phyloP scores from a whole-genome alignment of 2,113 vertebrate genomes.

The Pteropus alecto region DNA sequence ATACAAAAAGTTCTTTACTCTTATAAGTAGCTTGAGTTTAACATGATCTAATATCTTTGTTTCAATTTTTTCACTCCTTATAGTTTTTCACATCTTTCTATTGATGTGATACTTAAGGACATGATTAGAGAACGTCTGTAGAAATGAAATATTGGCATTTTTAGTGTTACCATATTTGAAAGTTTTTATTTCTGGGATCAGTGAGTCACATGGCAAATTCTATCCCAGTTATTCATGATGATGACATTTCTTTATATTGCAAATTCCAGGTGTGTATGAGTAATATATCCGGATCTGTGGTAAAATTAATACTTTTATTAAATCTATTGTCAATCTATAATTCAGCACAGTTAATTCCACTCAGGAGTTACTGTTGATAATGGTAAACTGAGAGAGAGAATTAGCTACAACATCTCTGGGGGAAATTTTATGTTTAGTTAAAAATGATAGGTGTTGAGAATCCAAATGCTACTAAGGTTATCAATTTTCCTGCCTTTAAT shows the following conservation, averaged over 20 bases:
- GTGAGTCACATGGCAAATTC: neutral
- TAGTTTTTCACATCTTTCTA: neutral
- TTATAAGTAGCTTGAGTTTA: neutral
- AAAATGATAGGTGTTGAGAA: neutral
- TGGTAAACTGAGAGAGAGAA: neutral
- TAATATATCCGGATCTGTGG: neutral
- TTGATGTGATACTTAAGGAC: neutral
- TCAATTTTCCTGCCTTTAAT: neutral
- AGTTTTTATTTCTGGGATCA: neutral
- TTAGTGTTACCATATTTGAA: neutral
- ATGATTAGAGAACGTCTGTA: neutral
- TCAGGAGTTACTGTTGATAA: neutral
- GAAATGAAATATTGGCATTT: neutral
- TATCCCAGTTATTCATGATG: conserved; percentile 18
- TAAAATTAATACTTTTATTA: neutral
- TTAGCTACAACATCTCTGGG: neutral
- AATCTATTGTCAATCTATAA: neutral
- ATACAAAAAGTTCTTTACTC: neutral
- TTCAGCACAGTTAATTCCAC: neutral
- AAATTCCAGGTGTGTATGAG: neutral
- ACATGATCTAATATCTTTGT: neutral
- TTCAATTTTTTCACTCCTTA: neutral
- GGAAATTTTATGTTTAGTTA: neutral
- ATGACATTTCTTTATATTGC: conserved; percentile 20
- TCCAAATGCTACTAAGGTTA: neutral